Conservation (phyloP, 2,888 invertebrate genomes). For the Elaeidobius kamerunicus region DNA sequence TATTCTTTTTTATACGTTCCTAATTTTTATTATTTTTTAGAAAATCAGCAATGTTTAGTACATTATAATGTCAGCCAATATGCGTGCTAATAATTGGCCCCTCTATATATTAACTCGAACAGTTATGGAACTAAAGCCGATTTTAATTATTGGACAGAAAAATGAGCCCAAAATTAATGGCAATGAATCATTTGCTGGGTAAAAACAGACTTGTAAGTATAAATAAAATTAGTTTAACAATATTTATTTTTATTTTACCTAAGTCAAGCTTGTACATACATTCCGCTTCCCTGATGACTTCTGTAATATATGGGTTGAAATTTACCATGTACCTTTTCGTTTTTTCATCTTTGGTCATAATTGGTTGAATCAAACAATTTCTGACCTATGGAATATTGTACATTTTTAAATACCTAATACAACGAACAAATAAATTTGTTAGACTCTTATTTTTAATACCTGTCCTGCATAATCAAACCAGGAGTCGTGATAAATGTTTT, state of each 20-base stretch:
- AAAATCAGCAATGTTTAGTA: too few species aligned
- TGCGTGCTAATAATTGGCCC: too few species aligned
- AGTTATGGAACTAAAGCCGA: too few species aligned
- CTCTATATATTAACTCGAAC: too few species aligned
- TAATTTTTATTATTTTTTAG: too few species aligned
- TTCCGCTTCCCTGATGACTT: conserved; percentile 76
- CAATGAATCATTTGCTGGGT: too few species aligned
- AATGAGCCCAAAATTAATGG: too few species aligned
- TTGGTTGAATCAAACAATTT: conserved; percentile 64
- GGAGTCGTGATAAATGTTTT: conserved; percentile 76
- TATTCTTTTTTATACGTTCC: too few species aligned
- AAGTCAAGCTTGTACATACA: conserved; percentile 75
- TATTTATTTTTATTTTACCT: conserved; percentile 47
- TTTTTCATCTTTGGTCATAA: conserved; percentile 64
- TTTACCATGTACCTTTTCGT: conserved; percentile 67
- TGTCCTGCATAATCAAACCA: conserved; percentile 76
- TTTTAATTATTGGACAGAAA: too few species aligned
- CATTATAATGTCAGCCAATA: too few species aligned
- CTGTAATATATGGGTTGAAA: conserved; percentile 68
- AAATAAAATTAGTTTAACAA: neutral
- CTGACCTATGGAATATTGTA: conserved; percentile 52
- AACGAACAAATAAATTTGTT: too few species aligned
- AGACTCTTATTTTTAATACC: too few species aligned
- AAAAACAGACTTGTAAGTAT: neutral
- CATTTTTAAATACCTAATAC: conserved; percentile 7